Evolutionary conservation across 2,888 invertebrate genomes (phyloP), one percentile per base, ranked within the genome.

Genomic region (Tiliacea citrago): DNA sequence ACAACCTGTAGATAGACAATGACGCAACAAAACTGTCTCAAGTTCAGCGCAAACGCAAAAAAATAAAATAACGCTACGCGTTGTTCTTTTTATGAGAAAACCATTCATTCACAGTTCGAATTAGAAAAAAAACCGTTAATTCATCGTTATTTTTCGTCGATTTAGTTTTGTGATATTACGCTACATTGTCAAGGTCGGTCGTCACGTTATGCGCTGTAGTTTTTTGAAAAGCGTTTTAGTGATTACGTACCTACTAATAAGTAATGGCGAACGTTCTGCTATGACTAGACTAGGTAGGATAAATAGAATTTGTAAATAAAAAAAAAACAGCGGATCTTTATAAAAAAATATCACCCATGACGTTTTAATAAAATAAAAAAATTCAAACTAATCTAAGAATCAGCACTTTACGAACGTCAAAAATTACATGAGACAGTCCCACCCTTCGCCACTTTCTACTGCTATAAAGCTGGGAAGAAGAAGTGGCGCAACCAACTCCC

Each of bases 121-220:
- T 35, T 47, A 1, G 12, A 42, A 62, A 74, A 53, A 55, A 61
- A 21, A 29, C 10, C 12, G 53, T 70, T 72, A 63, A 70, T 84
- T 84, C 74, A 83, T 63, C 13, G 4, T 71, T 71, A 21, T 39
- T 65, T 45, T 57, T 76, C 21, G 16, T 10, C 57, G 35, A 42
- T 45, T 62, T 53, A 63, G 62, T 60, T 81, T 53, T 57, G 18
- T 47, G 35, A 13, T 29, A 42, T 57, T 51, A 39, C 4, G 49
- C 75, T 75, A 57, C 47, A n/a, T 70, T 69, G 57, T 69, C 79
- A 85, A 84, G 79, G 82, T 51, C 76, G 76, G 83, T 51, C 74
- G 61, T 61, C 9, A 51, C 21, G 45, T 71, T 12, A 47, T 51
- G 55, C 42, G 35, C 10, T 5, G 12, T 21, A 24, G 16, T 21